Percentiles rank a stretch among this genome's conserved stretches.
phyloP scores from a whole-genome alignment of 2,888 invertebrate genomes.

The Cheilosia urbana region DNA sequence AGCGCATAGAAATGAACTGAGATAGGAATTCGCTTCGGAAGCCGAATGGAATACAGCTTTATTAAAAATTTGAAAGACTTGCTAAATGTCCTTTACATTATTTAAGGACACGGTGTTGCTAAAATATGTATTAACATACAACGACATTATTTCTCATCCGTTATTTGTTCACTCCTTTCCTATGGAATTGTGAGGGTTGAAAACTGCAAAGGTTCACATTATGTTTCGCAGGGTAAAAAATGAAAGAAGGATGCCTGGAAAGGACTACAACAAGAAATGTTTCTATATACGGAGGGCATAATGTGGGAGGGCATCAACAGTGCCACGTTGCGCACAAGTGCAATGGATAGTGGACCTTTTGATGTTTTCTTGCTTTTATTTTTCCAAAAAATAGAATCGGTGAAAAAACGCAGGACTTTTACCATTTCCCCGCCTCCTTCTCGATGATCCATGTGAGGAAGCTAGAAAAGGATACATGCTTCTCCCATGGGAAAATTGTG shows the following conservation, averaged over 20 bases:
- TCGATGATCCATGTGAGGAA: constrained; percentile 7
- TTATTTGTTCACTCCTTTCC: constrained; percentile 12
- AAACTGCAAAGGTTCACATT: not conserved
- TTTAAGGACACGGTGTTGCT: constrained; percentile 56
- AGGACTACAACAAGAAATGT: constrained; percentile 36
- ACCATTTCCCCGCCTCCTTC: constrained; percentile 28
- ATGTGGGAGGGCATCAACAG: constrained; percentile 24
- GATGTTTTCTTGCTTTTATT: constrained; percentile 36
- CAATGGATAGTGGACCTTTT: constrained; percentile 49
- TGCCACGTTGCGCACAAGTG: constrained; percentile 34
- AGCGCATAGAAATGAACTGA: constrained; percentile 2
- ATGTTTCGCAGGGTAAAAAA: constrained; percentile 7
- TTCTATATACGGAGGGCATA: constrained; percentile 10
- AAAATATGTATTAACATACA: constrained; percentile 24
- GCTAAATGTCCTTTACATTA: constrained; percentile 68
- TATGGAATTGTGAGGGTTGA: constrained; percentile 28
- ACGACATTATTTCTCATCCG: constrained; percentile 1
- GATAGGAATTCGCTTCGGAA: not conserved
- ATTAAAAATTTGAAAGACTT: constrained; percentile 62
- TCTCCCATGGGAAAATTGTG: constrained; percentile 46
- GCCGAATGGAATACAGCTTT: constrained; percentile 4
- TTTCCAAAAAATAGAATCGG: constrained; percentile 18
- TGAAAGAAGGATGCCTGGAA: constrained; percentile 26
- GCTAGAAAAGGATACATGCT: constrained; percentile 47
- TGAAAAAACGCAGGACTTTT: constrained; percentile 37